Evolutionary conservation across 2,888 invertebrate genomes (phyloP).

Genomic region (Leucophenga montana): DNA sequence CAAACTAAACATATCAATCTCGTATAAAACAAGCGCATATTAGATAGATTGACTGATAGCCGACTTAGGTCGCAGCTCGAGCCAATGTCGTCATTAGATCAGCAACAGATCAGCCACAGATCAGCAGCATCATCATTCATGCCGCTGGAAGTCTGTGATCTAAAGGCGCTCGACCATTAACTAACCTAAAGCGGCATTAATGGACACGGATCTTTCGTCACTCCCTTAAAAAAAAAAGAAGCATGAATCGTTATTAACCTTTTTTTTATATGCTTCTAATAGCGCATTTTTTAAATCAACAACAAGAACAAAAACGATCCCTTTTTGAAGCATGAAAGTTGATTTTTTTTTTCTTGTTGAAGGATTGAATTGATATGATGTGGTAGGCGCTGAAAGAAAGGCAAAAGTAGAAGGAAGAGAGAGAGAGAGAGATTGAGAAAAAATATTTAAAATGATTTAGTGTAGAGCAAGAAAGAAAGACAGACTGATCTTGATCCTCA

Average conservation of each 20-base stretch:
- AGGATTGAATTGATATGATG: no score
- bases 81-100: neutral
- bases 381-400: no score
- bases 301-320: slow-evolving; percentile 36
- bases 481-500: no score
- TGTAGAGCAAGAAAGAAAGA: no score
- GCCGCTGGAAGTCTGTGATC: slow-evolving; percentile 25
- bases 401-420: no score
- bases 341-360: no score
- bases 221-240: slow-evolving; percentile 50
- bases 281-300: neutral
- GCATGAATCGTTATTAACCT: slow-evolving; percentile 45
- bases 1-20: no score
- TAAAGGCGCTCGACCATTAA: slow-evolving; percentile 53
- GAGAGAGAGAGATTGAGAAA: no score
- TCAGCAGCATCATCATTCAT: slow-evolving; percentile 1
- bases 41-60: neutral
- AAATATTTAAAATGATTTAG: no score
- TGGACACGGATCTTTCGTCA: slow-evolving; percentile 65
- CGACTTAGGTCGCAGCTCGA: neutral
- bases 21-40: no score
- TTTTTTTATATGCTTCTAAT: slow-evolving; percentile 6
- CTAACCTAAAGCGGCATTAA: slow-evolving; percentile 61
- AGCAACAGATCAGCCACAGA: neutral
- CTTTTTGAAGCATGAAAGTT: neutral